Conservation (phyloP, 2,888 invertebrate species). For the Trichogramma dendrolimi region DNA sequence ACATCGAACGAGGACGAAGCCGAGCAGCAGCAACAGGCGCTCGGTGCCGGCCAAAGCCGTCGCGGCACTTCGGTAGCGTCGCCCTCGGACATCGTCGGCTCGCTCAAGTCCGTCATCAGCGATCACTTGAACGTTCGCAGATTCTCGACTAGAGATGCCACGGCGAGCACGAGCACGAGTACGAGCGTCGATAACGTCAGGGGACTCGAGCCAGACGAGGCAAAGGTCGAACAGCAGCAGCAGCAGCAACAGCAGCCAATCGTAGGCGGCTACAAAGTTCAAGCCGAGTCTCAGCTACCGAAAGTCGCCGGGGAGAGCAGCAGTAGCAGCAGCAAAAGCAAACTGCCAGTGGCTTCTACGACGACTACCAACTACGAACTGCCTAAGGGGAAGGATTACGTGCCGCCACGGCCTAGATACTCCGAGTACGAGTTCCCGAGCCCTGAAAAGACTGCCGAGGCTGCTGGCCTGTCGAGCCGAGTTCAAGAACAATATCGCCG, state of each 20-base stretch:
- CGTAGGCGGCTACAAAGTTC: neutral
- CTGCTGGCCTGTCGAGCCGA: neutral
- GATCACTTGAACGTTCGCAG: neutral
- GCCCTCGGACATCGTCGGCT: slow-evolving; percentile 14
- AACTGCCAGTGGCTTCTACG: neutral
- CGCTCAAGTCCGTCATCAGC: slow-evolving; percentile 21
- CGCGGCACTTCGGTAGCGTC: slow-evolving; percentile 33
- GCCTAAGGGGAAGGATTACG: too few species aligned
- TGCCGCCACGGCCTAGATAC: too few species aligned
- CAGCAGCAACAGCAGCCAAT: neutral
- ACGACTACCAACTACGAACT: neutral
- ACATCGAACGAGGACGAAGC: slow-evolving; percentile 39
- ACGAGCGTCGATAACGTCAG: neutral
- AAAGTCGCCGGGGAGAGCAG: neutral
- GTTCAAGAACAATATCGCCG: neutral
- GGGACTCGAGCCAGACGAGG: neutral
- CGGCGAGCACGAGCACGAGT: neutral
- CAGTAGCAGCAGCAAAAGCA: neutral
- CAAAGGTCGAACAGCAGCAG: neutral
- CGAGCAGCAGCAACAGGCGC: slow-evolving; percentile 34
- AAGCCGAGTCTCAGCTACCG: neutral
- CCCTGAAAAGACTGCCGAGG: neutral
- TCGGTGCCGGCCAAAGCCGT: slow-evolving; percentile 21
- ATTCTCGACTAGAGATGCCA: neutral
- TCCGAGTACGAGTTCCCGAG: neutral